These are phyloP conservation scores for Ips typographus DNA, from an alignment of 1,140 invertebrate species.

Conservation along the genomic window DNA sequence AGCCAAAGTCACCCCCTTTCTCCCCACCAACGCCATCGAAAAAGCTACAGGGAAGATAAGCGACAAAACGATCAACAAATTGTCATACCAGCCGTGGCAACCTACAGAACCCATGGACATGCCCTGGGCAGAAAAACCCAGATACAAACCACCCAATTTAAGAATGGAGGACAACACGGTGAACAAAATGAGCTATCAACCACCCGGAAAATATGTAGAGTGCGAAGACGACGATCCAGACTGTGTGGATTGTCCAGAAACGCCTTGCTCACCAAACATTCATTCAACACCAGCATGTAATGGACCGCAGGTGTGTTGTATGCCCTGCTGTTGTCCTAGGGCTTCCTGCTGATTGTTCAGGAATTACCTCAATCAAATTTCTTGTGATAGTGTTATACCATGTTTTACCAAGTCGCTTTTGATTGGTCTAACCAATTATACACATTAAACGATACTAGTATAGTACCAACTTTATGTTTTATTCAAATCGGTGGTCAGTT, in stretches of 20 bases:
- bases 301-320: constrained; percentile 33
- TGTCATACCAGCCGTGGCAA: constrained; percentile 57
- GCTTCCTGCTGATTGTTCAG: constrained; percentile 43
- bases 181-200: constrained; percentile 54
- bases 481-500: too few species aligned
- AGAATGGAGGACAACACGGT: constrained; percentile 54
- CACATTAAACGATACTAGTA: too few species aligned
- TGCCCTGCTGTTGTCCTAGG: constrained; percentile 47
- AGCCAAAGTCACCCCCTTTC: constrained; percentile 52
- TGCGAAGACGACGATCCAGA: constrained; percentile 49
- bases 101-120: constrained; percentile 48
- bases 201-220: constrained; percentile 55
- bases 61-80: constrained; percentile 60
- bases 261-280: constrained; percentile 34
- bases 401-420: too few species aligned
- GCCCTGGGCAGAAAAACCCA: constrained; percentile 53
- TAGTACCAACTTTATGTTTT: too few species aligned
- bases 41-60: constrained; percentile 59
- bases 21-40: constrained; percentile 53
- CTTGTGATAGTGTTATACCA: not conserved
- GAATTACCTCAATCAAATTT: not conserved
- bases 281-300: constrained; percentile 7
- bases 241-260: constrained; percentile 47
- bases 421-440: too few species aligned
- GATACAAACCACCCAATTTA: constrained; percentile 50